Evolutionary conservation across 1,140 invertebrate genomes (phyloP).

Genomic region (Hesperophylax magnus): DNA sequence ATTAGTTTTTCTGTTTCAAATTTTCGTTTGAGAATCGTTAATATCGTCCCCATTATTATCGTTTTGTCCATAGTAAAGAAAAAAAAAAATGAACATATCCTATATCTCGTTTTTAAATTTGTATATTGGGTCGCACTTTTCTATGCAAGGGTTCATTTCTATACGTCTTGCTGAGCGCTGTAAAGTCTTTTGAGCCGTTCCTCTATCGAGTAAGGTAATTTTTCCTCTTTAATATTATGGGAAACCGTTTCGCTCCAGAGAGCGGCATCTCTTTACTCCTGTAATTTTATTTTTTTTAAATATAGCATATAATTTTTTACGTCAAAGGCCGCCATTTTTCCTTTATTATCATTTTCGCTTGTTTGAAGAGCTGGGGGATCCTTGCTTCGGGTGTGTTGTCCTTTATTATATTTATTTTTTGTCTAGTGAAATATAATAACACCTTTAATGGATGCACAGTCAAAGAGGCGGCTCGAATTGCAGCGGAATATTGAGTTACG

Average conservation of each 20-base stretch:
- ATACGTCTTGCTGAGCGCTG: not conserved
- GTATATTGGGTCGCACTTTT: too few relatives aligned
- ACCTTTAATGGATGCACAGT: conserved; percentile 8
- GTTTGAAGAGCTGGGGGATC: conserved; percentile 5
- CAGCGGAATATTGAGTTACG: conserved; percentile 2
- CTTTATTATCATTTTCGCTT: conserved; percentile 34
- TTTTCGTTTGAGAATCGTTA: too few relatives aligned
- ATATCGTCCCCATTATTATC: too few relatives aligned
- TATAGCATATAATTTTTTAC: conserved; percentile 48
- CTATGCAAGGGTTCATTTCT: too few relatives aligned
- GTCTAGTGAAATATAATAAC: conserved; percentile 21
- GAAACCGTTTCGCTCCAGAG: conserved; percentile 50
- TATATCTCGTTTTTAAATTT: too few relatives aligned
- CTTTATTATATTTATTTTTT: not conserved
- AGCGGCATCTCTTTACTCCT: not conserved
- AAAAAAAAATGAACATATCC: too few relatives aligned
- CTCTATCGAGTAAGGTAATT: conserved; percentile 3
- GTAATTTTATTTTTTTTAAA: conserved; percentile 47
- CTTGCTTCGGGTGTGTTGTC: not conserved
- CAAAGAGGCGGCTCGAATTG: conserved; percentile 17
- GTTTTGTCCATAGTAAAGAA: too few relatives aligned
- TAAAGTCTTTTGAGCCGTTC: not conserved
- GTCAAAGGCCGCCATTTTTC: conserved; percentile 46
- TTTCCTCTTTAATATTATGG: conserved; percentile 54
- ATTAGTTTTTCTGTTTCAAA: too few relatives aligned